Base-by-base conservation (phyloP, 2,113 vertebrate genomes). In the Podarcis muralis region DNA sequence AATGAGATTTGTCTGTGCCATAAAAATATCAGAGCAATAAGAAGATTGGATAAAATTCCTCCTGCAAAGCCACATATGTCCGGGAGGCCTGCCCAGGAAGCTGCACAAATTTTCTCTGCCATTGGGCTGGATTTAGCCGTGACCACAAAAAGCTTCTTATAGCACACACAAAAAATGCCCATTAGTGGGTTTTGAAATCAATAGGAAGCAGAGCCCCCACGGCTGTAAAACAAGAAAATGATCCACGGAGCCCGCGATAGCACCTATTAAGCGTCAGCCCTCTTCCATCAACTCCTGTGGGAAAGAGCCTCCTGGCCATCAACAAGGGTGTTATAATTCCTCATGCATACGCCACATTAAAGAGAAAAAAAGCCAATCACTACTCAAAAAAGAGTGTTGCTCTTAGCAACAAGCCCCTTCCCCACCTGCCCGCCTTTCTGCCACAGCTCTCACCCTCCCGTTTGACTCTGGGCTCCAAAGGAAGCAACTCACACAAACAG, bases 141-240 rank as follows among this genome's bases (percentile, higher is more conserved):
- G 83, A 84, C 95, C 96, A 94, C 96, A 95, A 95, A 88, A 95
- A 96, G 94, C 94, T 92, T 92, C 93, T 96, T 92, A 87, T 83
- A 79, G 90, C 87, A 93, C 87, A 93, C 91, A 91, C 25, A 40
- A 37, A 68, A 53, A 2, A 89, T 2, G 37, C 88, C 93, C 91
- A 88, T 96, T 95, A 96, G 89, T 93, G 92, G 25, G 71, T 88
- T 7, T 11, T 15, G 88, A 59, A 92, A 96, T 97, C 95, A 75
- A 95, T 94, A 86, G 88, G 62, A 27, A 87, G 40, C 2, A 4
- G 77, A 53, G 76, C 40, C 85, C 85, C 89, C 2, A 48, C 80
- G 37, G 92, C 92, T 85, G 91, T 85, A 74, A 87, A 91, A 81
- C 25, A 85, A 40, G 65, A 40, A 85, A 90, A 13, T n/a, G 22